phyloP scores from a whole-genome alignment of 2,113 vertebrate genomes.

The Oryzias javanicus region DNA sequence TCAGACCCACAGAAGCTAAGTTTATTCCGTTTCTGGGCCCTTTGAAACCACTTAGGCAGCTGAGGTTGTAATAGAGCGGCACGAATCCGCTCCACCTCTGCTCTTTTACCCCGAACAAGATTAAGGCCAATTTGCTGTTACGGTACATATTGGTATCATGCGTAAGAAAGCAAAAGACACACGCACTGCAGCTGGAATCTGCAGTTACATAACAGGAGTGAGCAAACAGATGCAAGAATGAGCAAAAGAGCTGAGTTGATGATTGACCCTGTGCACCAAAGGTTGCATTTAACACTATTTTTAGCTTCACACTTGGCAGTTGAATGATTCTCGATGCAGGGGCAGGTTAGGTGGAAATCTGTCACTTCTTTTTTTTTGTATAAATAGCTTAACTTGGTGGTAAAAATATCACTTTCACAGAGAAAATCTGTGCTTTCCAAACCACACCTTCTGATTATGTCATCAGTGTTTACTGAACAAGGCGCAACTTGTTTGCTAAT shows the following conservation, averaged over 20 bases:
- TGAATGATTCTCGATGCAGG: not conserved
- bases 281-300: constrained; percentile 11
- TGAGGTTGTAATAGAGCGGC: constrained; percentile 7
- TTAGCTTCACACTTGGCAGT: not conserved
- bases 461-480: too few relatives aligned
- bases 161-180: not conserved
- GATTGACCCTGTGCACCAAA: constrained; percentile 17
- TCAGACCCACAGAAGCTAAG: constrained; percentile 8
- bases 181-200: constrained; percentile 1
- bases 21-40: constrained; percentile 5
- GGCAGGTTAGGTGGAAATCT: not conserved
- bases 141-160: constrained; percentile 1
- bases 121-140: constrained; percentile 23
- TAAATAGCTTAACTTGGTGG: too few relatives aligned
- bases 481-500: too few relatives aligned
- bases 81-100: not conserved
- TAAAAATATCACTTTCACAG: too few relatives aligned
- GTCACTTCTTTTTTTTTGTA: too few relatives aligned
- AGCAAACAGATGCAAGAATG: constrained; percentile 34
- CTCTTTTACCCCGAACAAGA: constrained; percentile 14
- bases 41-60: constrained; percentile 43
- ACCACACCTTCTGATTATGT: too few relatives aligned
- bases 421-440: too few relatives aligned
- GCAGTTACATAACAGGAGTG: constrained; percentile 5
- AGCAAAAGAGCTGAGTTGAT: constrained; percentile 4